These are phyloP conservation scores for Apodemus agrarius DNA, from an alignment of 2,797 vertebrate species.

Conservation along the genomic window DNA sequence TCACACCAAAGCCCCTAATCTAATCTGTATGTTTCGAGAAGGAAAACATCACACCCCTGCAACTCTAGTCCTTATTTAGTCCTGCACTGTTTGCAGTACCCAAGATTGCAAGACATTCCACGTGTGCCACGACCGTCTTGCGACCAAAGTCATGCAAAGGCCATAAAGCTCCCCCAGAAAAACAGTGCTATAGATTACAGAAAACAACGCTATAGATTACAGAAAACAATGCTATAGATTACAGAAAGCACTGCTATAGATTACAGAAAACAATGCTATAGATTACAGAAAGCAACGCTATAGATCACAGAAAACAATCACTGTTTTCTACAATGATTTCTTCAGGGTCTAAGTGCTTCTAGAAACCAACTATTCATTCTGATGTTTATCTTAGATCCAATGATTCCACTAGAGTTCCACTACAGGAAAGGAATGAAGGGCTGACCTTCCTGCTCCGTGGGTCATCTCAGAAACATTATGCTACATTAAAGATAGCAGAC, in stretches of 20 bases:
- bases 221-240: not conserved
- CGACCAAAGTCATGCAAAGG: not conserved
- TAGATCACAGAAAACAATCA: not conserved
- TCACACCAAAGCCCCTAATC: not conserved
- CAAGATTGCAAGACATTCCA: not conserved
- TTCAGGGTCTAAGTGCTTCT: not conserved
- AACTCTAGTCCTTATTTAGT: not conserved
- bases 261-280: not conserved
- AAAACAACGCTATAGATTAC: not conserved
- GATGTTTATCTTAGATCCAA: not conserved
- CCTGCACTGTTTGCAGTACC: not conserved
- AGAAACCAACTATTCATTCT: not conserved
- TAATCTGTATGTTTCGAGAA: not conserved
- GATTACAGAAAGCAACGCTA: not conserved
- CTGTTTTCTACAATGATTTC: not conserved
- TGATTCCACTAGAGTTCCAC: not conserved
- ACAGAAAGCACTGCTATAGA: not conserved
- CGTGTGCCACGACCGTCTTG: not conserved
- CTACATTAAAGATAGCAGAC: too few relatives aligned
- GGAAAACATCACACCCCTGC: not conserved
- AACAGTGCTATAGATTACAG: not conserved
- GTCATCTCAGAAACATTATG: too few relatives aligned
- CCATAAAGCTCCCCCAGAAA: not conserved
- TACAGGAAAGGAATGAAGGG: too few relatives aligned
- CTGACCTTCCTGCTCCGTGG: too few relatives aligned